Percentiles rank a stretch among this genome's conserved stretches.
Conservation (phyloP, 1,140 invertebrate genomes). For the Penaeus vannamei region DNA sequence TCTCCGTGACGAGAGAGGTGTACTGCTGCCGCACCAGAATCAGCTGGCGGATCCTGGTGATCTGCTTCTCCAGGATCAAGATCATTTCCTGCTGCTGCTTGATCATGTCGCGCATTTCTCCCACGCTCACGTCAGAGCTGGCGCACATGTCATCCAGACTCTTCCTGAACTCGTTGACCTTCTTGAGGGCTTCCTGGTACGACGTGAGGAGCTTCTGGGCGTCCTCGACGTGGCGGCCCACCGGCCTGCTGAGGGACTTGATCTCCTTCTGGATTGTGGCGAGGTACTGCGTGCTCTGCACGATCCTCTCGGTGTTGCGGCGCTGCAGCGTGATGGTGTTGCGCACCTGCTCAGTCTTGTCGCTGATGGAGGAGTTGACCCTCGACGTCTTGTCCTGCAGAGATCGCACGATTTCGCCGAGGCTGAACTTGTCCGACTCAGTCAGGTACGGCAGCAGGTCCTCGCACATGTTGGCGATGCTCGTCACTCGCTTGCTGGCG, state of each 20-base stretch:
- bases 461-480: constrained; percentile 84
- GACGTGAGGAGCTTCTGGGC: constrained; percentile 80
- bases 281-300: constrained; percentile 85
- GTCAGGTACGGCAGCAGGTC: constrained; percentile 85
- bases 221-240: constrained; percentile 80
- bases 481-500: constrained; percentile 80
- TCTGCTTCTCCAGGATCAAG: constrained; percentile 85
- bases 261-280: constrained; percentile 86
- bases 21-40: constrained; percentile 88
- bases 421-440: constrained; percentile 85
- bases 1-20: constrained; percentile 86
- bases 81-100: constrained; percentile 88
- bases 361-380: constrained; percentile 82
- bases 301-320: constrained; percentile 82
- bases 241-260: constrained; percentile 85
- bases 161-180: constrained; percentile 85
- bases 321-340: constrained; percentile 85
- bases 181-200: constrained; percentile 84
- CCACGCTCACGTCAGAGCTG: constrained; percentile 76
- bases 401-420: constrained; percentile 84
- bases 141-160: constrained; percentile 84
- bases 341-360: constrained; percentile 81
- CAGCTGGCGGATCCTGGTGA: constrained; percentile 79
- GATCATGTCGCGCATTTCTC: constrained; percentile 84
- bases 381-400: constrained; percentile 83